Conservation (phyloP, 2,888 invertebrate genomes). For the Pimpla rufipes region DNA sequence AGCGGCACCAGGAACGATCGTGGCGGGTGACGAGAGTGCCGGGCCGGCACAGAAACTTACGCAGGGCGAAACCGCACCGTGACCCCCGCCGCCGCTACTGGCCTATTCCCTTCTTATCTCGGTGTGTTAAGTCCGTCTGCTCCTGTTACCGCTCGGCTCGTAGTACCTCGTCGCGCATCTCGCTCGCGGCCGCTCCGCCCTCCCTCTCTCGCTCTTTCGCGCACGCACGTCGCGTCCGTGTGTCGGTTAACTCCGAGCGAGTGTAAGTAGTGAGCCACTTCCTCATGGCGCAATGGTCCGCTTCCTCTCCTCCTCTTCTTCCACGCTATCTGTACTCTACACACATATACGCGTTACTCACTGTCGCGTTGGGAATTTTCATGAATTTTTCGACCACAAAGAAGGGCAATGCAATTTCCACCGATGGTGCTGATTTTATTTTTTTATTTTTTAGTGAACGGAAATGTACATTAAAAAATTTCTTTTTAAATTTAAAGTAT, state of each 20-base stretch:
- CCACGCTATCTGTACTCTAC: slow-evolving; percentile 34
- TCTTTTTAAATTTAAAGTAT: no score
- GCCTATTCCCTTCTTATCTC: slow-evolving; percentile 44
- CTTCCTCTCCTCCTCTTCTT: slow-evolving; percentile 78
- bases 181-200: slow-evolving; percentile 23
- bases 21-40: not conserved
- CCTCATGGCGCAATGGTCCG: slow-evolving; percentile 83
- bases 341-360: not conserved
- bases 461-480: no score
- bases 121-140: slow-evolving; percentile 45
- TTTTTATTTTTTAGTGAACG: no score
- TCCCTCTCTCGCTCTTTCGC: slow-evolving; percentile 29
- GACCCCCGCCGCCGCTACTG: slow-evolving; percentile 18
- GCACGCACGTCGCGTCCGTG: slow-evolving; percentile 34
- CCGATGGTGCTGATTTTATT: not conserved
- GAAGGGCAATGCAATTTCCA: not conserved
- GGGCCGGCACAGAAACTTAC: slow-evolving; percentile 10
- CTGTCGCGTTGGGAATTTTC: not conserved
- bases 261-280: slow-evolving; percentile 80
- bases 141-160: slow-evolving; percentile 25
- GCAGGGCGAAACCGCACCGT: slow-evolving; percentile 21
- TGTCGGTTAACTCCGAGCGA: slow-evolving; percentile 73
- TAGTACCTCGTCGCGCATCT: slow-evolving; percentile 30
- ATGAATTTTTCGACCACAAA: not conserved
- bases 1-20: slow-evolving; percentile 18